Evolutionary conservation across 2,888 invertebrate species (phyloP), one percentile per base, ranked within the genome.

Genomic region (Dioctria rufipes): DNA sequence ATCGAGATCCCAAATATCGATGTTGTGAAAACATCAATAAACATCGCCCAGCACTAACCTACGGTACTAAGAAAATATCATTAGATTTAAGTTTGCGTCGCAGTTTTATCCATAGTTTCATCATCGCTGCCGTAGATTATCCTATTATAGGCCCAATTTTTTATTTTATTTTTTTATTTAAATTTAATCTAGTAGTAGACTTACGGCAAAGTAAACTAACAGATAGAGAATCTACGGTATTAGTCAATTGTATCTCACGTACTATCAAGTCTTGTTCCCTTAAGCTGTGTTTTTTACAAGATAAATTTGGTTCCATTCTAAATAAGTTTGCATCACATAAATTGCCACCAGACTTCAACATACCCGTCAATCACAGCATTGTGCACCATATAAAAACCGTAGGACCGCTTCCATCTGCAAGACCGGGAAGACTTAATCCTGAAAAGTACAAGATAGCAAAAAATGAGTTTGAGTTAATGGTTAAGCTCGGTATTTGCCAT

Each of bases 361-460:
- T n/a, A n/a, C n/a, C n/a, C n/a, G n/a, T n/a, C n/a, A n/a, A n/a
- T n/a, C n/a, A n/a, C n/a, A n/a, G n/a, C 11, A 54, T 54, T 11
- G 54, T 54, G 54, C 54, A 54, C 9, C 6, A 11, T 11, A 54
- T 54, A 11, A 54, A 54, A 4, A 54, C n/a, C 5, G n/a, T 9
- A 4, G n/a, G 54, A 11, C 11, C n/a, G 3, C 82, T 83, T 6
- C 78, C 82, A 9, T 54, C 78, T 49, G 80, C 83, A 43, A 81
- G 82, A 9, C 80, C 82, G 2, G 71, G 83, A 25, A 51, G 79
- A 0, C 78, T 85, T 2, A 71, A 84, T 3, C 84, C 84, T 2
- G 85, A 86, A 9, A 84, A 84, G 77, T 80, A 84, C 3, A 42
- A 69, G 6, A 83, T 81, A 3, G 85, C 84, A 3, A 84, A 85